Percentiles rank a stretch among this genome's conserved stretches.
Conservation (phyloP, 2,797 vertebrate genomes). For the Sorex maritimensis region DNA sequence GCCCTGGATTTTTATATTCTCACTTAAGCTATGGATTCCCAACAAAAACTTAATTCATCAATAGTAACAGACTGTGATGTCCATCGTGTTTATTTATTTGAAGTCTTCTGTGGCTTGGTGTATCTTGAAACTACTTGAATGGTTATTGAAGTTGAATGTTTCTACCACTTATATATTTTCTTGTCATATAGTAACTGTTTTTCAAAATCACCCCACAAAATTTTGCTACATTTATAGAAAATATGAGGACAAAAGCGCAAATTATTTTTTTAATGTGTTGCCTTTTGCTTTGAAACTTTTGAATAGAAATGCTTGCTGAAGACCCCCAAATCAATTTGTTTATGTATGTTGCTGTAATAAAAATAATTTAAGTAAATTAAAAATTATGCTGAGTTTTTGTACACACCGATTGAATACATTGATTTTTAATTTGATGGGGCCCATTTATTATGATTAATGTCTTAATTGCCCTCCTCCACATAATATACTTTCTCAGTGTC, state of each 20-base stretch:
- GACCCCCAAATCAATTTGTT: neutral
- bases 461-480: neutral
- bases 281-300: neutral
- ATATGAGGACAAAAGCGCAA: neutral
- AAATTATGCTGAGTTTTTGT: neutral
- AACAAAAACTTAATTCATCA: neutral
- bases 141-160: neutral
- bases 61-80: neutral
- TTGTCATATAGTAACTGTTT: neutral
- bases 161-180: neutral
- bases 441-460: neutral
- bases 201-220: constrained; percentile 8
- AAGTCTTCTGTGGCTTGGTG: neutral
- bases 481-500: neutral
- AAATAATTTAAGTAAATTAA: neutral
- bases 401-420: accelerated
- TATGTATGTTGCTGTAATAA: neutral
- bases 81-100: neutral
- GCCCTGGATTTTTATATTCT: neutral
- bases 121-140: neutral
- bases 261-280: neutral
- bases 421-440: neutral
- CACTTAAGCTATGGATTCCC: neutral
- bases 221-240: neutral
- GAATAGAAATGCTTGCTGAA: neutral